Conservation (phyloP, 2,797 vertebrate genomes). For the Holocentrus rufus region DNA sequence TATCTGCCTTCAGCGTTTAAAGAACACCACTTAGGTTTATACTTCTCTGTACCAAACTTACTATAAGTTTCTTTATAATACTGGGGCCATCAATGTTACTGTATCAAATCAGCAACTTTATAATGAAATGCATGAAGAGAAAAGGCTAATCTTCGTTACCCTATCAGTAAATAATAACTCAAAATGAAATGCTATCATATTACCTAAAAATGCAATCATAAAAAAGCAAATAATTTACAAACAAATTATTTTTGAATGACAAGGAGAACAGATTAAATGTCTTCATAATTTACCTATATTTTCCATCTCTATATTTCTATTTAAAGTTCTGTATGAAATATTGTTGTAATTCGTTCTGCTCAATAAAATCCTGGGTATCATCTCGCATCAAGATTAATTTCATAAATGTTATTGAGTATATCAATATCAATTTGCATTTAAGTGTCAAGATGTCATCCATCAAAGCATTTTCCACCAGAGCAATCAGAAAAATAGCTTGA, state of each 20-base stretch:
- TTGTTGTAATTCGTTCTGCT: constrained; percentile 25
- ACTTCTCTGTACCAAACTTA: constrained; percentile 1
- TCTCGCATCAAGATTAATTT: constrained; percentile 52
- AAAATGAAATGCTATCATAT: constrained; percentile 4
- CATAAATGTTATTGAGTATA: constrained; percentile 55
- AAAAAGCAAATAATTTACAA: constrained; percentile 21
- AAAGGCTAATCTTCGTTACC: constrained; percentile 32
- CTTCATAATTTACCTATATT: constrained; percentile 31
- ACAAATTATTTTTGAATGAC: constrained; percentile 51
- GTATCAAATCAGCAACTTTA: constrained; percentile 10
- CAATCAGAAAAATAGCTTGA: constrained; percentile 39
- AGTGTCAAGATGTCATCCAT: constrained; percentile 54
- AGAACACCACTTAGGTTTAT: background rate
- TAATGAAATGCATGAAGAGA: background rate
- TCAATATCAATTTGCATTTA: constrained; percentile 51
- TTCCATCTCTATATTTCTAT: constrained; percentile 51
- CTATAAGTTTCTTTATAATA: constrained; percentile 23
- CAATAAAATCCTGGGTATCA: constrained; percentile 56
- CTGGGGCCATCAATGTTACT: background rate
- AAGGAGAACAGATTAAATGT: constrained; percentile 45
- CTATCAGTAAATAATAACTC: constrained; percentile 51
- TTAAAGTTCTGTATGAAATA: constrained; percentile 47
- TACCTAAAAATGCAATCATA: constrained; percentile 27
- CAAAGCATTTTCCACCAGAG: constrained; percentile 15
- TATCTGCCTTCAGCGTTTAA: background rate